Evolutionary conservation across 2,113 vertebrate genomes (phyloP).

Genomic region (Oryzias woworae): DNA sequence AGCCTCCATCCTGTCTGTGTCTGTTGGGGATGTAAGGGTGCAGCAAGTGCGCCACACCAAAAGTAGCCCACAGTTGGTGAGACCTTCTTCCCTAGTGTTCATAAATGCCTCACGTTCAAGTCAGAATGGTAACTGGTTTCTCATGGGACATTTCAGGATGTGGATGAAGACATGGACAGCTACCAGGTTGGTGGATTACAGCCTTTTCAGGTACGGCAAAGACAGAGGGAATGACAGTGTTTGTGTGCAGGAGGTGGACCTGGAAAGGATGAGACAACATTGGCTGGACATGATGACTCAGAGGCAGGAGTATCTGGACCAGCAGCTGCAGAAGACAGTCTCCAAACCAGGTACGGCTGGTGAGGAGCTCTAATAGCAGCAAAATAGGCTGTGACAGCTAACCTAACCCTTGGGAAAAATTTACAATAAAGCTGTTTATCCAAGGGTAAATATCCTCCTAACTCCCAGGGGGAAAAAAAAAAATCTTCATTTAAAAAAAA

Average conservation of each 20-base stretch:
- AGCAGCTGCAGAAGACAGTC: conserved; percentile 90
- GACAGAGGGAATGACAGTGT: neutral
- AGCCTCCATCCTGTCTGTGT: conserved; percentile 85
- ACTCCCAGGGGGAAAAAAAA: no score
- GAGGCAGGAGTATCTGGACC: conserved; percentile 93
- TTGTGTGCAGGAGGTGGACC: conserved; percentile 85
- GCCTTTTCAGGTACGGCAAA: neutral
- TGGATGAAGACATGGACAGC: conserved; percentile 85
- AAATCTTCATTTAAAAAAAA: no score
- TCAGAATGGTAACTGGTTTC: no score
- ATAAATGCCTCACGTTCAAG: no score
- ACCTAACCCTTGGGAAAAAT: no score
- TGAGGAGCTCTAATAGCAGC: neutral
- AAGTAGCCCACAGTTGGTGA: conserved; percentile 66
- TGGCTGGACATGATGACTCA: conserved; percentile 89
- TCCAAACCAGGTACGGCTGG: conserved; percentile 76
- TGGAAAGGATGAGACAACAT: conserved; percentile 89
- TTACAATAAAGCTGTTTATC: no score
- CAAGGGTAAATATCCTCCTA: no score
- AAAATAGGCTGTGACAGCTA: no score
- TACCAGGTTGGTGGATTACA: conserved; percentile 83
- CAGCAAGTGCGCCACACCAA: conserved; percentile 66
- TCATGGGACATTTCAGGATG: conserved; percentile 1
- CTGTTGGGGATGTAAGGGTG: conserved; percentile 87
- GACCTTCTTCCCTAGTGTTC: conserved; percentile 26